Conservation (phyloP, 2,888 invertebrate genomes). For the Scaeva pyrastri region DNA sequence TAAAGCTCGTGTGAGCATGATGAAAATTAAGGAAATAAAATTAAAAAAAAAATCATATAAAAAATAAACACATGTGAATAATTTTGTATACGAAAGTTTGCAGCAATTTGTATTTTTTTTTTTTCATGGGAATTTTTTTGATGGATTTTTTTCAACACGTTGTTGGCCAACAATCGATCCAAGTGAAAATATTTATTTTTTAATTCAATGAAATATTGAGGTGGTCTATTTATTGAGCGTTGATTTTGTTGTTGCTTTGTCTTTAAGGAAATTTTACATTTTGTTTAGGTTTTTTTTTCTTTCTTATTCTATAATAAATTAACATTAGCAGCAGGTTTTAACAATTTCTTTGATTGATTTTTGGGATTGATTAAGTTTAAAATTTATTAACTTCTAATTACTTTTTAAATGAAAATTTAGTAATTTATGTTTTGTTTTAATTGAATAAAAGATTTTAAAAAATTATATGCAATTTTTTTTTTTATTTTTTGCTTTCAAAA, state of each 20-base stretch:
- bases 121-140: conserved; percentile 9
- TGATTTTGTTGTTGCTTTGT: not conserved
- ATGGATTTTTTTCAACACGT: conserved; percentile 22
- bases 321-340: conserved; percentile 1
- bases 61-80: conserved; percentile 15
- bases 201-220: not conserved
- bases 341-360: not conserved
- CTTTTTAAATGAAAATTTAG: not conserved
- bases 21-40: not conserved
- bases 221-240: conserved; percentile 10
- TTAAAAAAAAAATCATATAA: not conserved
- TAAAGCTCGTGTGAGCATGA: conserved; percentile 10
- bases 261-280: not conserved
- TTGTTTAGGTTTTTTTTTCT: not conserved
- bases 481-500: not conserved
- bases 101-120: conserved; percentile 3
- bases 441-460: not conserved
- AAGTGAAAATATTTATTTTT: not conserved
- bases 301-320: no score
- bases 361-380: not conserved
- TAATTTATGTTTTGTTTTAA: conserved; percentile 6
- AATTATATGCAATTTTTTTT: not conserved
- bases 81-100: conserved; percentile 9
- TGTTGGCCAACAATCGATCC: conserved; percentile 1
- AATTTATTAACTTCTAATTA: conserved; percentile 10